Evolutionary conservation across 2,797 vertebrate genomes (phyloP).

Genomic region (Balearica regulorum): DNA sequence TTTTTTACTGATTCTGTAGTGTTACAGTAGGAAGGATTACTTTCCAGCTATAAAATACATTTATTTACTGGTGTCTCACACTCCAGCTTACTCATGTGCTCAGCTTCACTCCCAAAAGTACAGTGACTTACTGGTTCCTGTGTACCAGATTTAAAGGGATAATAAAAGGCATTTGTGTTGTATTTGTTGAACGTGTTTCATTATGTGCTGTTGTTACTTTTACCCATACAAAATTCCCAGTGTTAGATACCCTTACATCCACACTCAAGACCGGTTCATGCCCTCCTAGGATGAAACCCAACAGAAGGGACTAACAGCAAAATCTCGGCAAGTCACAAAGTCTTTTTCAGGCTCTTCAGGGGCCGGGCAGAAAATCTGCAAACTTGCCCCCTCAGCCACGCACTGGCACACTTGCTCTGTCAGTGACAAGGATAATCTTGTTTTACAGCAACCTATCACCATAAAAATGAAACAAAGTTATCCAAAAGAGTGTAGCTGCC

Average conservation of each 20-base stretch:
- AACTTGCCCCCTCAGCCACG: background rate
- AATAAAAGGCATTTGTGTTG: constrained; percentile 1
- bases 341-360: background rate
- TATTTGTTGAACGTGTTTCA: background rate
- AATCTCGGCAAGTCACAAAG: background rate
- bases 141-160: background rate
- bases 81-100: background rate
- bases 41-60: background rate
- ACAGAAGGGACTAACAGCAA: background rate
- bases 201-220: background rate
- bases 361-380: background rate
- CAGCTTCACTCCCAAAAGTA: background rate
- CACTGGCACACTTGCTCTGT: background rate
- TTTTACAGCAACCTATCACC: background rate
- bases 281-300: background rate
- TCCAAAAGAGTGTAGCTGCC: background rate
- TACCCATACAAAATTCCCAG: background rate
- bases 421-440: background rate
- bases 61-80: background rate
- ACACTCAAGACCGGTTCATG: background rate
- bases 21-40: background rate
- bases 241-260: background rate
- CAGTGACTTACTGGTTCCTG: background rate
- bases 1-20: background rate
- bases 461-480: background rate